phyloP scores from a whole-genome alignment of 2,797 vertebrate genomes.

The Novumbra hubbsi region DNA sequence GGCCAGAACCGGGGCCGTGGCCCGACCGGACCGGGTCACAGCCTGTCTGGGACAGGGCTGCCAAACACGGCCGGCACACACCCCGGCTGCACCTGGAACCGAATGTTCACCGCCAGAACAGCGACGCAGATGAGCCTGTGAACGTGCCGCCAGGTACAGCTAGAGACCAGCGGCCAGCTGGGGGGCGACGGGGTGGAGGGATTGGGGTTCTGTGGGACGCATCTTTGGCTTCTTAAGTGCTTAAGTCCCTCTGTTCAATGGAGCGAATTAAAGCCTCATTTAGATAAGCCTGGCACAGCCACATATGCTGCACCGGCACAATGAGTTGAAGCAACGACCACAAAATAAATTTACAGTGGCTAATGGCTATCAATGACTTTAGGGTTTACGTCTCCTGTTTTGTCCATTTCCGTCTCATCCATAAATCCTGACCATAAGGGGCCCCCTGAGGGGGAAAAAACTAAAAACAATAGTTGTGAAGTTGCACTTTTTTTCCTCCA shows the following conservation, averaged over 20 bases:
- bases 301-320: background rate
- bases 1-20: conserved; percentile 36
- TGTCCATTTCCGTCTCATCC: background rate
- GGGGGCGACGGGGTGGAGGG: conserved; percentile 13
- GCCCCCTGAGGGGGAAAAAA: too few species aligned
- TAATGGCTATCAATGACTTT: background rate
- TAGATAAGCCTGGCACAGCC: conserved; percentile 29
- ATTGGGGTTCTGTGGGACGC: conserved; percentile 29
- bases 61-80: conserved; percentile 43
- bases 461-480: too few species aligned
- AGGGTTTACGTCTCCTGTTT: background rate
- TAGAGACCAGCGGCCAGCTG: background rate
- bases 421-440: too few species aligned
- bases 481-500: too few species aligned
- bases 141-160: conserved; percentile 3
- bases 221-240: conserved; percentile 44
- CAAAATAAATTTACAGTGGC: background rate
- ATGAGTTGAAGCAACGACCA: background rate
- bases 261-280: conserved; percentile 38
- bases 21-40: conserved; percentile 48
- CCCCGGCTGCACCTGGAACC: conserved; percentile 29
- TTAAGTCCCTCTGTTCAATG: conserved; percentile 14
- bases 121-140: background rate
- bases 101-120: conserved; percentile 53
- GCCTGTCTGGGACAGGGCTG: conserved; percentile 12